Evolutionary conservation across 2,113 vertebrate species (phyloP).

Genomic region (Gymnorhina tibicen): DNA sequence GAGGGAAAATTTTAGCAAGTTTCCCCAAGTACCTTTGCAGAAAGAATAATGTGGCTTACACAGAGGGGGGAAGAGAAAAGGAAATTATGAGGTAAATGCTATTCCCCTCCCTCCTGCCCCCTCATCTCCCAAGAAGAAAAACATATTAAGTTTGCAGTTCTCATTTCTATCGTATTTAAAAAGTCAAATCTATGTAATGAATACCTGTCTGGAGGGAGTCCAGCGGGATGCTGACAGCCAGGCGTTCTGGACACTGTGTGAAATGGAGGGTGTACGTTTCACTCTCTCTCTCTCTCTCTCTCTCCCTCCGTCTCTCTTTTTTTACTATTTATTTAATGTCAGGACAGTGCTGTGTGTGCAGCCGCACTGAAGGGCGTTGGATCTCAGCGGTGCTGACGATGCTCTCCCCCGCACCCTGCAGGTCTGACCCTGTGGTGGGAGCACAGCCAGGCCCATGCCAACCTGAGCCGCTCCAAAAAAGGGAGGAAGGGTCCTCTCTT

Average conservation of each 20-base stretch:
- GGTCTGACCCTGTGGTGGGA: neutral
- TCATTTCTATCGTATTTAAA: constrained; percentile 41
- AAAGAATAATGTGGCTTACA: constrained; percentile 72
- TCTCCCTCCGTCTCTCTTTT: neutral
- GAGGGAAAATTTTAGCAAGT: constrained; percentile 85
- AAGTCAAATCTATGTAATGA: constrained; percentile 54
- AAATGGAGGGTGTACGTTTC: neutral
- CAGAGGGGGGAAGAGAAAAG: constrained; percentile 59
- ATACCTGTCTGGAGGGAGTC: constrained; percentile 39
- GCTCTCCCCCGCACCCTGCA: rapidly evolving
- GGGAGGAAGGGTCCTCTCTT: neutral
- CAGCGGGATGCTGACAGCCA: neutral
- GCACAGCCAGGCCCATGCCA: rapidly evolving
- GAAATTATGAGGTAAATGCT: constrained; percentile 72
- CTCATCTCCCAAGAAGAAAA: constrained; percentile 58
- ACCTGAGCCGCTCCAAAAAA: neutral
- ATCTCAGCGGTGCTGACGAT: rapidly evolving
- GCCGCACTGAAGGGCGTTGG: neutral
- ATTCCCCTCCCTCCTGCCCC: constrained; percentile 42
- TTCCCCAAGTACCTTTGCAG: constrained; percentile 80
- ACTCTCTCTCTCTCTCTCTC: neutral
- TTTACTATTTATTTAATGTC: neutral
- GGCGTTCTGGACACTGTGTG: constrained; percentile 9
- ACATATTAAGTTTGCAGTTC: constrained; percentile 35
- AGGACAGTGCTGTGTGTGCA: neutral